Evolutionary conservation across 92 coral and sea anemone species (phyloP), one percentile per base, ranked within the genome.

Genomic region (Epizoanthus stellaris): DNA sequence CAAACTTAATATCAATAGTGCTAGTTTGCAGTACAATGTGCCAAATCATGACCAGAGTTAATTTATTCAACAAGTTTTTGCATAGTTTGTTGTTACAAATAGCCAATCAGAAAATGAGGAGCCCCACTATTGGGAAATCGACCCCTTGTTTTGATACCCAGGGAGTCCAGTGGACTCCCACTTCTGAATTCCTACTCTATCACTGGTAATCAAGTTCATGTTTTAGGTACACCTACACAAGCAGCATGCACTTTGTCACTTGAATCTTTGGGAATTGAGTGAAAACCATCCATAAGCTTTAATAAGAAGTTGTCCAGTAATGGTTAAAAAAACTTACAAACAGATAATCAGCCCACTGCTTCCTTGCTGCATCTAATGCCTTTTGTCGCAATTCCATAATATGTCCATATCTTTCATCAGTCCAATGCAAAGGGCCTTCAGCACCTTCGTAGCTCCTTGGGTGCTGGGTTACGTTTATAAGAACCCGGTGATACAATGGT

Each of bases 321-420:
- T 20, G 36, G 13, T 39, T 36, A 57, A 6, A 36, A 23, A 9
- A 13, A 90, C 98, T 67, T 81, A 96, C 99, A 91, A 96, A 96
- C 76, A 96, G 57, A 91, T 85, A 96, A 80, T 96, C 99, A 59
- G 99, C 99, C 99, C 99, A 96, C 65, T 88, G 95, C 47, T 92
- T 87, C 34, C 98, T 80, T 62, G 99, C 99, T 53, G 93, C 89
- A 88, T 96, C 95, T 86, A 96, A 87, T 23, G 99, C 99, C 67
- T 66, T 84, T 76, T 96, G 99, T 45, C 99, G 90, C 5, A 96
- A 77, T 36, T 87, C 82, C 84, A 95, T 80, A 66, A 96, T 73
- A 13, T 83, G 90, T 36, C 21, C 66, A 67, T 94, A 94, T 80
- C 99, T 88, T 34, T 65, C 61, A 3, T 90, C 94, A 14, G 92